phyloP scores from a whole-genome alignment of 1,140 invertebrate genomes.

The Trypoxylus dichotomus region DNA sequence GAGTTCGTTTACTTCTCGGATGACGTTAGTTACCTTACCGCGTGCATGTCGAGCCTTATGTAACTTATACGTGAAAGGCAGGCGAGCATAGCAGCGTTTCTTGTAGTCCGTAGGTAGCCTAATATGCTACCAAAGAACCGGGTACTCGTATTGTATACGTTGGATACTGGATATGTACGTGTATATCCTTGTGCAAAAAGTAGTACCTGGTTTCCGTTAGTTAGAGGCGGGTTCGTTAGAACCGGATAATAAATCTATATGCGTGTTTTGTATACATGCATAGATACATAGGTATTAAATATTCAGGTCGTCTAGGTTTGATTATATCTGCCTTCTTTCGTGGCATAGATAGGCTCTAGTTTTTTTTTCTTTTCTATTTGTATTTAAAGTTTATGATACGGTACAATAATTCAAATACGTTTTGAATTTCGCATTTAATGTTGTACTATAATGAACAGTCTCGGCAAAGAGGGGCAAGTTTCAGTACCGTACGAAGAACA shows the following conservation, averaged over 20 bases:
- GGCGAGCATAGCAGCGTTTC: neutral
- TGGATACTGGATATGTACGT: neutral
- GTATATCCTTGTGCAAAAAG: neutral
- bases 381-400: no score
- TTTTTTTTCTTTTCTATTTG: no score
- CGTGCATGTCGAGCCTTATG: neutral
- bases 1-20: constrained; percentile 42
- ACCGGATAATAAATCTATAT: neutral
- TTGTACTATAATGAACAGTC: no score
- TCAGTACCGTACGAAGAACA: no score
- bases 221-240: neutral
- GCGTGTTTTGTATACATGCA: neutral
- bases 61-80: neutral
- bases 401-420: no score
- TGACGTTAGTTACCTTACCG: constrained; percentile 32
- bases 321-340: no score
- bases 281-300: neutral
- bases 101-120: neutral
- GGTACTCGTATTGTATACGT: neutral
- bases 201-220: neutral
- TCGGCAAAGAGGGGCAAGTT: no score
- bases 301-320: neutral
- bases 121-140: no score
- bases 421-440: no score
- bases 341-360: no score